Conservation (phyloP, 2,797 vertebrate species). For the Cheirogaleus major region DNA sequence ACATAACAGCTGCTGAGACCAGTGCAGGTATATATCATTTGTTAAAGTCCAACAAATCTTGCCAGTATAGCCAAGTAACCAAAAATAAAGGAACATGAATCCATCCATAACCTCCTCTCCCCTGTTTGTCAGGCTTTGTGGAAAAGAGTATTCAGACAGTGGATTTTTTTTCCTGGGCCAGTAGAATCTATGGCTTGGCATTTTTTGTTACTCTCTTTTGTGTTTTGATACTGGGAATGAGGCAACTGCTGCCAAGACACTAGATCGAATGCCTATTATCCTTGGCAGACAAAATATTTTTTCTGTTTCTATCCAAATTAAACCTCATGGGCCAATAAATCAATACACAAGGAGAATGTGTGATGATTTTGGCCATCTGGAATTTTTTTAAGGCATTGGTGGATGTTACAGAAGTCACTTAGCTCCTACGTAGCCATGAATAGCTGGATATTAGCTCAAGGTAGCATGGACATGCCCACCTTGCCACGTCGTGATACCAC, state of each 20-base stretch:
- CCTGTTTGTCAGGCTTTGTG: not conserved
- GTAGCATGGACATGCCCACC: not conserved
- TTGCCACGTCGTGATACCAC: accelerated
- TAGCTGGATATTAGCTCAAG: not conserved
- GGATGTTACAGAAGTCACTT: not conserved
- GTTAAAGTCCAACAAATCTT: not conserved
- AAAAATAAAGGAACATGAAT: not conserved
- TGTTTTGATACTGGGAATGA: slow-evolving; percentile 43
- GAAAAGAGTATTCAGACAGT: not conserved
- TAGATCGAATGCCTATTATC: slow-evolving; percentile 1
- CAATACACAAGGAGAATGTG: slow-evolving; percentile 52
- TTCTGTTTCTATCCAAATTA: slow-evolving; percentile 66
- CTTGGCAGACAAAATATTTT: slow-evolving; percentile 74
- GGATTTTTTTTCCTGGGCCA: not conserved
- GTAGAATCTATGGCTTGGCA: not conserved
- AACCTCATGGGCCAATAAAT: slow-evolving; percentile 60
- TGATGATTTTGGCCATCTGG: slow-evolving; percentile 64
- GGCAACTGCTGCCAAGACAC: not conserved
- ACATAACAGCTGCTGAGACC: not conserved
- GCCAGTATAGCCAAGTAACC: not conserved
- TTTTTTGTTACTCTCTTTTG: slow-evolving; percentile 48
- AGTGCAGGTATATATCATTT: not conserved
- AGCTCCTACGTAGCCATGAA: not conserved
- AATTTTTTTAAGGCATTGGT: slow-evolving; percentile 5
- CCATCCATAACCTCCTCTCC: not conserved